Percentiles rank a stretch among this genome's conserved stretches.
Conservation (phyloP, 2,888 invertebrate genomes). For the Plebejus anna region DNA sequence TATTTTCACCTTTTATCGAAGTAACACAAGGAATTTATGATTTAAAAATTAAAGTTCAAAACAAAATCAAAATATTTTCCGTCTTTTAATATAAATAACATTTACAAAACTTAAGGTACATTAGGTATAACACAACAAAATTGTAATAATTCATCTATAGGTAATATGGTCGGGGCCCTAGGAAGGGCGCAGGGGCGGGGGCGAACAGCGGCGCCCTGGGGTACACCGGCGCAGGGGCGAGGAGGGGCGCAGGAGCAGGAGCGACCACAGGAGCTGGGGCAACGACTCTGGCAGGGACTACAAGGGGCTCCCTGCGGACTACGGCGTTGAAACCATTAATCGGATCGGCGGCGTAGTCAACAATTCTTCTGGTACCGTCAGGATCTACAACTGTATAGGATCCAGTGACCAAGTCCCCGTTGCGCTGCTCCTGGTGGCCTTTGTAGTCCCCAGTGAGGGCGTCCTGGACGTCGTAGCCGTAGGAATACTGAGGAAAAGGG, state of each 20-base stretch:
- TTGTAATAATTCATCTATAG: conserved; percentile 74
- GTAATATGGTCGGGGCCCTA: conserved; percentile 60
- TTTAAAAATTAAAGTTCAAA: neutral
- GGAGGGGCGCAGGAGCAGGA: conserved; percentile 48
- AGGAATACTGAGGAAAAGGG: conserved; percentile 77
- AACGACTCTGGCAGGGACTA: conserved; percentile 48
- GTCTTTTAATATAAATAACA: conserved; percentile 71
- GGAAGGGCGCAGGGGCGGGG: conserved; percentile 42
- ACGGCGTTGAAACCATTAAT: conserved; percentile 80
- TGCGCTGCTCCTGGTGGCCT: conserved; percentile 77
- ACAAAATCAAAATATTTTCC: conserved; percentile 41
- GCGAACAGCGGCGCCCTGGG: conserved; percentile 47
- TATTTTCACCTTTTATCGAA: no score
- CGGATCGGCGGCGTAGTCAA: conserved; percentile 78
- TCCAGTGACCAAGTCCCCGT: conserved; percentile 79
- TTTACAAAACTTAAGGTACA: conserved; percentile 53
- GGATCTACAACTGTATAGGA: conserved; percentile 78
- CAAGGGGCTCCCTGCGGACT: conserved; percentile 75
- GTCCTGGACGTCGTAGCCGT: conserved; percentile 80
- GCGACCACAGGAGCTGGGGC: conserved; percentile 49
- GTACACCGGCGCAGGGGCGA: conserved; percentile 46
- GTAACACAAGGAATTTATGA: no score
- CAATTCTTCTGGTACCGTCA: conserved; percentile 78
- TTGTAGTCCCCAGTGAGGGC: conserved; percentile 80
- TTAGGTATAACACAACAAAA: conserved; percentile 63